These are phyloP conservation scores for Erebia aethiops DNA, from an alignment of 2,888 invertebrate species.

Conservation along the genomic window DNA sequence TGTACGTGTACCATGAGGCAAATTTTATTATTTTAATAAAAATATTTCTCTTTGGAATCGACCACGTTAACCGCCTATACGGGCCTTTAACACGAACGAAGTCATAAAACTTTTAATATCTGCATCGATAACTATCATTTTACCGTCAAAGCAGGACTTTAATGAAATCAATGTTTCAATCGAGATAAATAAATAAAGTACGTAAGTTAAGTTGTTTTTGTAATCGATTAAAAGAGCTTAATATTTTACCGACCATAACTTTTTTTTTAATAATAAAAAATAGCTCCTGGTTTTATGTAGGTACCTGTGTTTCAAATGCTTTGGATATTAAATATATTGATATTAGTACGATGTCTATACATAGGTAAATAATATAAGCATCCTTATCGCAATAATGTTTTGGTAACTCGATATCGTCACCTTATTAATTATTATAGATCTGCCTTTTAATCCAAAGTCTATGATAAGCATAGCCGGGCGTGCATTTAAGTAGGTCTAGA, in stretches of 20 bases:
- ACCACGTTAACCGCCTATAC: slow-evolving; percentile 10
- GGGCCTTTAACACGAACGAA: slow-evolving; percentile 35
- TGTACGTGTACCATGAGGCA: not conserved
- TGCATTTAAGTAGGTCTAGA: slow-evolving; percentile 37
- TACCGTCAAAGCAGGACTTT: slow-evolving; percentile 54
- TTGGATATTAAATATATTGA: no score
- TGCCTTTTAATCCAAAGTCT: slow-evolving; percentile 37
- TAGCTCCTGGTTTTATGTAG: no score
- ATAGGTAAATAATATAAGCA: not conserved
- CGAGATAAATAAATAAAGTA: not conserved
- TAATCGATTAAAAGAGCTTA: no score
- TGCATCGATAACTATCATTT: slow-evolving; percentile 36
- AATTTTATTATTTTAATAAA: slow-evolving; percentile 10
- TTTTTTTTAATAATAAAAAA: no score
- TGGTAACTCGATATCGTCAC: slow-evolving; percentile 36
- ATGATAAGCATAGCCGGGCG: slow-evolving; percentile 35
- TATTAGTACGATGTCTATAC: no score
- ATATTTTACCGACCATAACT: no score
- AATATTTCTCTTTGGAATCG: not conserved
- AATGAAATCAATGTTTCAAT: slow-evolving; percentile 42
- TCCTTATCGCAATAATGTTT: slow-evolving; percentile 9
- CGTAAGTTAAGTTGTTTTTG: no score
- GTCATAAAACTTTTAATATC: slow-evolving; percentile 55
- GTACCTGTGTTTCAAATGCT: no score
- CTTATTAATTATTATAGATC: slow-evolving; percentile 37